phyloP scores from a whole-genome alignment of 2,113 vertebrate species.

The Choloepus hoffmanni region DNA sequence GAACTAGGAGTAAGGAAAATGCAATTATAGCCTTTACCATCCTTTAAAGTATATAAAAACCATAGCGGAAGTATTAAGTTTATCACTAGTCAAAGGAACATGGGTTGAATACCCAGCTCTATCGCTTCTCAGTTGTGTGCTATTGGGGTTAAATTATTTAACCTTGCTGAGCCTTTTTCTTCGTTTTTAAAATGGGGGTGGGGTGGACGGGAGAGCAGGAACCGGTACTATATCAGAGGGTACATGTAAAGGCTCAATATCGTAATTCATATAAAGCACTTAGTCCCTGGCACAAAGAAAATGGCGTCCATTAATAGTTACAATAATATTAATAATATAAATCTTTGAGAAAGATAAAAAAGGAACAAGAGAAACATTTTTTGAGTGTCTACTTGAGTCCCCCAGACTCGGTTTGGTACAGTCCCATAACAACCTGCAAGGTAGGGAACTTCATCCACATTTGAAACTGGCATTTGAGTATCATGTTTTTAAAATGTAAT shows the following conservation, averaged over 20 bases:
- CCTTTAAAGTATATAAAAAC: background rate
- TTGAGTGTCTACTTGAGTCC: background rate
- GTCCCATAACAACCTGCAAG: background rate
- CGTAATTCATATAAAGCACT: background rate
- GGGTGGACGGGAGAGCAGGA: no score
- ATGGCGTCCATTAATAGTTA: background rate
- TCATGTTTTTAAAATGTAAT: background rate
- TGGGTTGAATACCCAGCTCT: slow-evolving; percentile 2
- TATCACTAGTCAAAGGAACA: background rate
- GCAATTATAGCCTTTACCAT: slow-evolving; percentile 5
- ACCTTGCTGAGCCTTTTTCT: slow-evolving; percentile 22
- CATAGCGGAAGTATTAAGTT: background rate
- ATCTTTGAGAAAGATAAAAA: slow-evolving; percentile 32
- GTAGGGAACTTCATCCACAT: background rate
- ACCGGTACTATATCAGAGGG: background rate
- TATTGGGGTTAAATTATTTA: slow-evolving; percentile 33
- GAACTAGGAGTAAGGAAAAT: background rate
- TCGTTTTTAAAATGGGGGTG: background rate
- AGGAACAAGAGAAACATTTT: background rate
- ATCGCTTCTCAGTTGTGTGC: slow-evolving; percentile 22
- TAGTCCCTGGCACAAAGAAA: background rate
- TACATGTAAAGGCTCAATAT: background rate
- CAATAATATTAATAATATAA: background rate
- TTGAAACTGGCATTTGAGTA: background rate
- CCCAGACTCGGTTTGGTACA: background rate